Evolutionary conservation across 2,113 vertebrate genomes (phyloP), one percentile per base, ranked within the genome.

Genomic region (Mastomys coucha): DNA sequence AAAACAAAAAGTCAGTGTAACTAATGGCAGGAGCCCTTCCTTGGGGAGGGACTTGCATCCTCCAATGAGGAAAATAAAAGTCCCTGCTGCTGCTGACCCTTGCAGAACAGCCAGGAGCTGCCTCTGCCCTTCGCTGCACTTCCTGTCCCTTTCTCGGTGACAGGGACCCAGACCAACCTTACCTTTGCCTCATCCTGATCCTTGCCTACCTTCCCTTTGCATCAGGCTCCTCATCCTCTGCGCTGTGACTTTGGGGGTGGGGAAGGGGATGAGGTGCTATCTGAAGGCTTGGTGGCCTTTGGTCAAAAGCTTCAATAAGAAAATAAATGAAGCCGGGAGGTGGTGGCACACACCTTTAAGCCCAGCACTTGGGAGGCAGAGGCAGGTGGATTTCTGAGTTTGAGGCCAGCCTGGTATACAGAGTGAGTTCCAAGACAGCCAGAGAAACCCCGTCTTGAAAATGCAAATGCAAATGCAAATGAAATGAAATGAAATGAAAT

Each of bases 1-100:
- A 93, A 91, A 94, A 82, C 63, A 82, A 36, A 78, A 77, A 60
- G 93, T 73, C 86, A 91, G 33, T 70, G 87, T 96, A 94, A 85
- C 7, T 13, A 86, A 63, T 63, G n/a, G 58, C 49, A 24, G 11
- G 69, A 93, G 78, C 49, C 36, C 36, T 96, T 82, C 78, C 87
- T 76, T 65, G 51, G 60, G 88, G 94, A 96, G 67, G 95, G 77
- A 22, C 49, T 31, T 20, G 76, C 26, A 51, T 42, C 72, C 22
- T 45, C 51, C 76, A 51, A 49, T 81, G 91, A 78, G 63, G 70
- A 81, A 63, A 86, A 76, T 75, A 88, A 89, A 36, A 33, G 63
- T 36, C n/a, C 58, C 31, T 69, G 73, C 51, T 24, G 73, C 51
- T 24, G 88, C 51, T 24, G 88, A 45, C 58, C 82, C 42, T 72